Evolutionary conservation across 2,113 vertebrate genomes (phyloP).

Genomic region (Nanorana parkeri): DNA sequence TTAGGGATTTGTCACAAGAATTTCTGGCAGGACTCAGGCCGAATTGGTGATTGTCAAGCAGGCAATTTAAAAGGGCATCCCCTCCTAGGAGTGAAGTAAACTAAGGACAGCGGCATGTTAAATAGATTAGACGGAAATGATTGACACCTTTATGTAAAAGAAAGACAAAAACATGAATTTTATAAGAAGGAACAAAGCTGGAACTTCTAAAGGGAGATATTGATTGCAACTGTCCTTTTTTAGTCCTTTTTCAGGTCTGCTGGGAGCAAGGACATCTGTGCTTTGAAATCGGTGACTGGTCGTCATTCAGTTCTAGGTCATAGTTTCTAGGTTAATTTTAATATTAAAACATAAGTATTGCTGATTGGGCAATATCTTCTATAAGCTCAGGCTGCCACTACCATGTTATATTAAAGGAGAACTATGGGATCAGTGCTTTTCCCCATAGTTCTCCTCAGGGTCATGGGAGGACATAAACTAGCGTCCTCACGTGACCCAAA

Average conservation of each 20-base stretch:
- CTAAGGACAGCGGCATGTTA: slow-evolving; percentile 44
- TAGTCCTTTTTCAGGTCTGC: neutral
- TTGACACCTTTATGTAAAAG: slow-evolving; percentile 17
- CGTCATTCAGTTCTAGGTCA: too few species aligned
- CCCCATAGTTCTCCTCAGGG: too few species aligned
- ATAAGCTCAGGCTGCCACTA: too few species aligned
- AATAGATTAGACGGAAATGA: slow-evolving; percentile 22
- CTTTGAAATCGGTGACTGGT: too few species aligned
- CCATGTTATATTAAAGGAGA: too few species aligned
- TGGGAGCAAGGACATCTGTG: neutral
- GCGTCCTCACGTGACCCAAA: too few species aligned
- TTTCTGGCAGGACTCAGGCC: slow-evolving; percentile 37
- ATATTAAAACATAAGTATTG: too few species aligned
- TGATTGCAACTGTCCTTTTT: neutral
- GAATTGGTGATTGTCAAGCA: slow-evolving; percentile 36
- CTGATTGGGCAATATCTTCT: too few species aligned
- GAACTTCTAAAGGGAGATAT: neutral
- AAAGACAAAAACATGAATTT: neutral
- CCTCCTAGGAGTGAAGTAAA: slow-evolving; percentile 17
- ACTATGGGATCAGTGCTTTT: too few species aligned
- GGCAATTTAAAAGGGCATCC: slow-evolving; percentile 48
- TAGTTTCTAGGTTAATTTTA: too few species aligned
- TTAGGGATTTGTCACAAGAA: slow-evolving; percentile 27
- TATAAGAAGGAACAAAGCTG: neutral
- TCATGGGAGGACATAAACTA: too few species aligned